A percentile compares a stretch with the other conserved stretches of the same genome.
phyloP scores from a whole-genome alignment of 2,797 vertebrate species.

The Micropoecilia bifurca region DNA sequence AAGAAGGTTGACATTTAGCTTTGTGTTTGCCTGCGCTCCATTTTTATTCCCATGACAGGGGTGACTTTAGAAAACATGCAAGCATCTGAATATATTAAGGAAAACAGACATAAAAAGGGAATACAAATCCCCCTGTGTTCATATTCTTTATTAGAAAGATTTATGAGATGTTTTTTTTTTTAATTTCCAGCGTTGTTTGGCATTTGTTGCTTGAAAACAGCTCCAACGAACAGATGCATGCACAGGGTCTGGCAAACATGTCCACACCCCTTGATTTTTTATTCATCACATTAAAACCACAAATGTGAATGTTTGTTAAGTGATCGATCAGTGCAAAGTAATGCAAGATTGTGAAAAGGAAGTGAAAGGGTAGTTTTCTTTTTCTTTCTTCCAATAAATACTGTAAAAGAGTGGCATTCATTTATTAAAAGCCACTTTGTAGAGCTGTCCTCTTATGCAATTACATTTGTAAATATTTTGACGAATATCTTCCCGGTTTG shows the following conservation, averaged over 20 bases:
- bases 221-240: slow-evolving; percentile 1
- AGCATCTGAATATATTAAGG: slow-evolving; percentile 56
- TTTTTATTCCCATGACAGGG: slow-evolving; percentile 71
- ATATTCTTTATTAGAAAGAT: slow-evolving; percentile 47
- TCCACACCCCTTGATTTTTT: background rate
- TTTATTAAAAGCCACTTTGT: background rate
- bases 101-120: slow-evolving; percentile 49
- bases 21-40: slow-evolving; percentile 60
- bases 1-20: slow-evolving; percentile 76
- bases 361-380: background rate
- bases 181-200: slow-evolving; percentile 11
- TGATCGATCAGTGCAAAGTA: background rate
- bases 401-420: background rate
- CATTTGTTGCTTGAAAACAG: slow-evolving; percentile 27
- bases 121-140: slow-evolving; percentile 31
- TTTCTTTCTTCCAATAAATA: background rate
- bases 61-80: slow-evolving; percentile 74
- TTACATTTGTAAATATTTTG: background rate
- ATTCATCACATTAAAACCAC: background rate
- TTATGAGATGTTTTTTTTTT: slow-evolving; percentile 26
- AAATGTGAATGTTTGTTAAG: background rate
- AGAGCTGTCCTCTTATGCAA: background rate
- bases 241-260: background rate
- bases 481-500: background rate
- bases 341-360: background rate